Conservation (phyloP, 2,888 invertebrate species). For the Gandaritis pyraliata region DNA sequence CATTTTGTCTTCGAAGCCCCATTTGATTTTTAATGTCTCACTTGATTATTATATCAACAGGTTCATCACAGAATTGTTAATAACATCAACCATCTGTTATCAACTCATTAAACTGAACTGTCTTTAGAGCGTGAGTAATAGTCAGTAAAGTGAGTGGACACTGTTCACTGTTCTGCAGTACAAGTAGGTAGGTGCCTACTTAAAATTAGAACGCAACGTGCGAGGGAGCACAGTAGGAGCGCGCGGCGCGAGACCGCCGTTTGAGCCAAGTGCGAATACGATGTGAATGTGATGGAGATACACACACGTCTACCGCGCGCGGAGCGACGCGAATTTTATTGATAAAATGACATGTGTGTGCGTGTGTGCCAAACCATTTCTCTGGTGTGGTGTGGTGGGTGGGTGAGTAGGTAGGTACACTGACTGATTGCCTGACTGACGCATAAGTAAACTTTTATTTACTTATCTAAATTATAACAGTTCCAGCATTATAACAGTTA, state of each 20-base stretch:
- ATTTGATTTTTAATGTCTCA: conserved; percentile 15
- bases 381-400: no score
- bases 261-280: conserved; percentile 13
- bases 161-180: background rate
- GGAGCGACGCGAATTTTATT: conserved; percentile 16
- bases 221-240: background rate
- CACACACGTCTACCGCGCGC: background rate
- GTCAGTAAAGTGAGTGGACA: background rate
- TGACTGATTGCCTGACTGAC: no score
- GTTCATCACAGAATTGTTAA: conserved; percentile 1
- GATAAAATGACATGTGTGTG: conserved; percentile 10
- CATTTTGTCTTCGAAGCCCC: conserved; percentile 49
- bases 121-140: background rate
- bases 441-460: no score
- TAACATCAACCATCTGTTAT: background rate
- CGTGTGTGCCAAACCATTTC: no score
- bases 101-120: background rate
- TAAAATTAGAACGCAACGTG: conserved; percentile 4
- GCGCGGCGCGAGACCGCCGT: conserved; percentile 1
- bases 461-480: no score
- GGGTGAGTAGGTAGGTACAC: no score
- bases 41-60: background rate
- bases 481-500: no score
- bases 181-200: background rate
- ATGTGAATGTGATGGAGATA: conserved; percentile 6